phyloP scores from a whole-genome alignment of 1,140 invertebrate species.

The Maniola jurtina region DNA sequence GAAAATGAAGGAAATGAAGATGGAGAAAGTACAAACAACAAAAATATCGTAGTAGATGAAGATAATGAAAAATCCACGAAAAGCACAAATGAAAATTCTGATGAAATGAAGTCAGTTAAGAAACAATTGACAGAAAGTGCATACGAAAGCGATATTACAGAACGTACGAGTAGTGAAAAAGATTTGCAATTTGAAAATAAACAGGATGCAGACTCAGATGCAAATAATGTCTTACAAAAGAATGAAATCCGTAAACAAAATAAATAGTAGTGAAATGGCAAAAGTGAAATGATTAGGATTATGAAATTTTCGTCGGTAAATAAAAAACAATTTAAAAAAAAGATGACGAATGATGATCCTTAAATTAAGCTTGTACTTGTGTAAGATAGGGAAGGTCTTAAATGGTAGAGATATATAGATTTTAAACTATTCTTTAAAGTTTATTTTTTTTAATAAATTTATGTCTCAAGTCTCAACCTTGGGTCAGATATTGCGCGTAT shows the following conservation, averaged over 20 bases:
- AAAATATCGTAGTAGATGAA: background rate
- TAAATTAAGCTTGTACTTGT: too few species aligned
- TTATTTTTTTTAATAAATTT: background rate
- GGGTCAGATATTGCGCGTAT: background rate
- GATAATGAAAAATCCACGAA: background rate
- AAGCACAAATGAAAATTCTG: background rate
- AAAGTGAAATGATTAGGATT: background rate
- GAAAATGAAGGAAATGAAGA: conserved; percentile 6
- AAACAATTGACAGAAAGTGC: background rate
- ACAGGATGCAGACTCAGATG: background rate
- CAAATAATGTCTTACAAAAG: background rate
- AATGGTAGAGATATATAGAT: too few species aligned
- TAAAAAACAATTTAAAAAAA: background rate
- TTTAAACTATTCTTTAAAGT: conserved; percentile 1
- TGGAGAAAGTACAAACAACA: background rate
- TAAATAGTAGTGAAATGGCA: background rate
- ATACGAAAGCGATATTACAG: background rate
- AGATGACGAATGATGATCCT: too few species aligned
- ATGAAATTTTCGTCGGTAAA: background rate
- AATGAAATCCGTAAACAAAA: background rate
- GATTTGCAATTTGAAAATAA: background rate
- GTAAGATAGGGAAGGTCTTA: too few species aligned
- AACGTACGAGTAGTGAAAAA: background rate
- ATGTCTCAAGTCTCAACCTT: background rate
- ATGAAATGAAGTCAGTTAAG: too few species aligned